Evolutionary conservation across 2,797 vertebrate genomes (phyloP), one percentile per base, ranked within the genome.

Genomic region (Ctenopoma multispine): DNA sequence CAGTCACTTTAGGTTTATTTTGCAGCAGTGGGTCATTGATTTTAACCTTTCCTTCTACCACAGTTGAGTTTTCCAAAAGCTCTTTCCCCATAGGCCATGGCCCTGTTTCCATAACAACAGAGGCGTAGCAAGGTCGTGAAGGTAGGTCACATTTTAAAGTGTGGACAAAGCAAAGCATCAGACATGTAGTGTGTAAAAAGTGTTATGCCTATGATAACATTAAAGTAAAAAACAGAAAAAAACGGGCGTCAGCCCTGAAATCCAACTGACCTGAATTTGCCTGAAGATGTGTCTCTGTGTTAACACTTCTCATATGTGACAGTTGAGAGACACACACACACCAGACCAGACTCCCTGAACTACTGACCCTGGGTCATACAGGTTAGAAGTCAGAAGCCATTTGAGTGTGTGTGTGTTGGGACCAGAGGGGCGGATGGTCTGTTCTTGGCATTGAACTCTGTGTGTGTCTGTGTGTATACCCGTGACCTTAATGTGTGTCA

Each of bases 391-490:
- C 67, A 76, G 24, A 51, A 51, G 36, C 41, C 55, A 56, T 81
- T 7, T 44, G 60, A 63, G n/a, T n/a, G 53, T 27, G 7, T 38
- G 57, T 80, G 80, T 69, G 44, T 47, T n/a, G n/a, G 20, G 56
- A 31, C 63, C 47, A 18, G 44, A 63, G 72, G 24, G 60, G 71
- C 62, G 69, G 29, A 63, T 27, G 57, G 57, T 36, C 58, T 36
- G 54, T 13, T 24, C 60, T 47, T n/a, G 41, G 31, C 53, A 63
- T 73, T 87, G 74, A 81, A 68, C 72, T 77, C 15, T 75, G 56
- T 40, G 57, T 70, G 81, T 61, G 68, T 75, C n/a, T 56, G 62
- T 81, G 62, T 81, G 80, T 77, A 60, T 51, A 64, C 36, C 23
- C 15, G 61, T 77, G 73, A 79, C 63, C 74, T 58, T 21, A 1